Percentiles rank a stretch among this genome's conserved stretches.
Evolutionary conservation across 1,140 invertebrate genomes (phyloP).

Genomic region (Drepana arcuata): DNA sequence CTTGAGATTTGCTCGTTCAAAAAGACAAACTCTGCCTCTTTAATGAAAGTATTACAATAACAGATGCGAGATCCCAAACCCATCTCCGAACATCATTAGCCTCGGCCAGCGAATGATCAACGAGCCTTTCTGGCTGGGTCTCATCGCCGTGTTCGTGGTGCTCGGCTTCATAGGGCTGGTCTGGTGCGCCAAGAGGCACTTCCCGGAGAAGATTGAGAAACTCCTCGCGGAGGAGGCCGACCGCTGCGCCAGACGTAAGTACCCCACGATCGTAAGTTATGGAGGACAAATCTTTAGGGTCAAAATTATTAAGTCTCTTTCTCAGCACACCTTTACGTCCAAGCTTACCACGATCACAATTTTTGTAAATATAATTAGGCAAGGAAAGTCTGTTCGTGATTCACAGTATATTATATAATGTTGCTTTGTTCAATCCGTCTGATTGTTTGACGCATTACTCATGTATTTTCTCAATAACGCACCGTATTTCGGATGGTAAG

Average conservation of each 20-base stretch:
- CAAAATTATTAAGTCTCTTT: slow-evolving; percentile 17
- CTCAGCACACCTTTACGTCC: slow-evolving; percentile 23
- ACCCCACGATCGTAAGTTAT: slow-evolving; percentile 3
- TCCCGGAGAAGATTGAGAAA: slow-evolving; percentile 87
- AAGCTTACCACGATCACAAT: slow-evolving; percentile 28
- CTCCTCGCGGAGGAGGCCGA: slow-evolving; percentile 85
- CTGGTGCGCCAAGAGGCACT: slow-evolving; percentile 86
- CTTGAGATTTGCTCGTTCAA: no score
- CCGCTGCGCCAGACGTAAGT: slow-evolving; percentile 74
- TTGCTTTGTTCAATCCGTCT: slow-evolving; percentile 29
- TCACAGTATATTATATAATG: slow-evolving; percentile 23
- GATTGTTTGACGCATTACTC: slow-evolving; percentile 37
- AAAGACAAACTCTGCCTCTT: no score
- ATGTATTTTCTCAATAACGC: slow-evolving; percentile 39
- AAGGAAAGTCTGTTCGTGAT: slow-evolving; percentile 10
- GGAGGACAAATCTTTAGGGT: slow-evolving; percentile 52
- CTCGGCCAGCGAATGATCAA: slow-evolving; percentile 83
- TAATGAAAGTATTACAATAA: no score
- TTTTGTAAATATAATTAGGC: slow-evolving; percentile 7
- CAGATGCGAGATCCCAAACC: slow-evolving; percentile 60
- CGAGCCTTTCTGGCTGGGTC: slow-evolving; percentile 87
- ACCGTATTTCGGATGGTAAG: slow-evolving; percentile 54
- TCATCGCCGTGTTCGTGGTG: slow-evolving; percentile 84
- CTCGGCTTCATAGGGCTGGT: slow-evolving; percentile 81
- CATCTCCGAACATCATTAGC: slow-evolving; percentile 61